Percentiles rank a stretch among this genome's conserved stretches.
Conservation (phyloP, 2,888 invertebrate species). For the Orthonevra nobilis region DNA sequence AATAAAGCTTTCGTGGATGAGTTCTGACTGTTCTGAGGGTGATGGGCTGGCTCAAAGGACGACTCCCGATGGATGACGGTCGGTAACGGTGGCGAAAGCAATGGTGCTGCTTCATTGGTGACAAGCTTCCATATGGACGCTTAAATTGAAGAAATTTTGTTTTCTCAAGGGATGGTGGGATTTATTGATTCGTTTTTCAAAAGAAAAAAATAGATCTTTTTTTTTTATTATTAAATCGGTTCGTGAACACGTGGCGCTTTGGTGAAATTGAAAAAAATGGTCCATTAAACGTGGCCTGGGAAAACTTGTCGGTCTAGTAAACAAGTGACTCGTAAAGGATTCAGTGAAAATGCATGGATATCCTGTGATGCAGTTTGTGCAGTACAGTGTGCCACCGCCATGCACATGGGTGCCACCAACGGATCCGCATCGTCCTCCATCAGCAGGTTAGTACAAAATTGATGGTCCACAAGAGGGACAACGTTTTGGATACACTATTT, state of each 20-base stretch:
- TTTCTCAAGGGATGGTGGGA: constrained; percentile 21
- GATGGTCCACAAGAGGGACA: not conserved
- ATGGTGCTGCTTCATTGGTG: constrained; percentile 24
- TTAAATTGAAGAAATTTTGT: constrained; percentile 25
- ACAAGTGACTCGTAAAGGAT: constrained; percentile 38
- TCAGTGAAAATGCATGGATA: constrained; percentile 82
- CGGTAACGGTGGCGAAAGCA: constrained; percentile 14
- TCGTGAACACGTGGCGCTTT: constrained; percentile 58
- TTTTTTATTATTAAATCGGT: no score
- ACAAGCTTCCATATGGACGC: constrained; percentile 57
- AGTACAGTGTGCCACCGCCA: constrained; percentile 82
- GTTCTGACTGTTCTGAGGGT: constrained; percentile 1
- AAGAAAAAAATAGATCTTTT: constrained; percentile 8
- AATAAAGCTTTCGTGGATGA: constrained; percentile 46
- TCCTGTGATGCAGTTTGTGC: constrained; percentile 85
- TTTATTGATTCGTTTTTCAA: constrained; percentile 43
- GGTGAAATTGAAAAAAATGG: constrained; percentile 17
- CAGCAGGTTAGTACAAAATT: constrained; percentile 71
- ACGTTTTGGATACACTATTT: constrained; percentile 20
- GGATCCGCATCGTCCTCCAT: constrained; percentile 76
- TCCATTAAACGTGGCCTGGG: constrained; percentile 33
- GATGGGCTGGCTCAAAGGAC: constrained; percentile 35
- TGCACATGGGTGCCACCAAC: constrained; percentile 79
- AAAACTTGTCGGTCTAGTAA: not conserved
- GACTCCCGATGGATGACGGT: constrained; percentile 31